Base-by-base conservation (phyloP, 2,888 invertebrate genomes). In the Drosophila testacea region DNA sequence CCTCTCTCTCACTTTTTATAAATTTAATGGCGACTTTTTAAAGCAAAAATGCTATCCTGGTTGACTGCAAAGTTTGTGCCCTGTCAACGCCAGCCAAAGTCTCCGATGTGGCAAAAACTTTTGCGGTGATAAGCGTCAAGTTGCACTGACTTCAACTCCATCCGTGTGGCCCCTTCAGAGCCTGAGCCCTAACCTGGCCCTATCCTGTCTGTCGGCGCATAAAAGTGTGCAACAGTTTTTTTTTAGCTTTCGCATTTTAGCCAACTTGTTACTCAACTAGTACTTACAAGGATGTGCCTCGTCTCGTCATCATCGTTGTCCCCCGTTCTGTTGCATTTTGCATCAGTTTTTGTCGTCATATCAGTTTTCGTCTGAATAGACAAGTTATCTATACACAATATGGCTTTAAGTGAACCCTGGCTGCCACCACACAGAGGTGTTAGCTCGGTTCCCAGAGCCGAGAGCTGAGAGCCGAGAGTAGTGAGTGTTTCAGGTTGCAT, bases 301-400 rank as follows among this genome's bases (percentile, higher is more conserved):
- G 73, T 50, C 51, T 62, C 68, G 41, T 41, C 57, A 44, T 51
- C 68, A 72, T 39, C 51, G 55, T 66, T 56, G 48, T 39, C 55
- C 44, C 56, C 41, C 57, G 47, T 64, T 56, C 72, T 57, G 59
- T 44, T 36, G 50, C 42, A 59, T 50, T 36, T 50, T 64, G 64
- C 59, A 64, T 69, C 79, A 81, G 81, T 69, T 83, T 74, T 80
- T 83, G 79, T 73, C 83, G 69, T 75, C 82, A 82, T 89, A 85
- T 85, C 89, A 82, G 89, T 76, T 84, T 69, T 76, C 85, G 88
- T 76, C 80, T 89, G 88, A 85, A 85, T 85, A 87, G 85, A 87
- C 88, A 85, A 78, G 88, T 89, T 85, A 85, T 85, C 89, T 89
- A 64, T 76, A 82, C 78, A 89, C 85, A 89, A 89, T 82, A 80